Evolutionary conservation across 2,888 invertebrate species (phyloP).

Genomic region (Nineta flava): DNA sequence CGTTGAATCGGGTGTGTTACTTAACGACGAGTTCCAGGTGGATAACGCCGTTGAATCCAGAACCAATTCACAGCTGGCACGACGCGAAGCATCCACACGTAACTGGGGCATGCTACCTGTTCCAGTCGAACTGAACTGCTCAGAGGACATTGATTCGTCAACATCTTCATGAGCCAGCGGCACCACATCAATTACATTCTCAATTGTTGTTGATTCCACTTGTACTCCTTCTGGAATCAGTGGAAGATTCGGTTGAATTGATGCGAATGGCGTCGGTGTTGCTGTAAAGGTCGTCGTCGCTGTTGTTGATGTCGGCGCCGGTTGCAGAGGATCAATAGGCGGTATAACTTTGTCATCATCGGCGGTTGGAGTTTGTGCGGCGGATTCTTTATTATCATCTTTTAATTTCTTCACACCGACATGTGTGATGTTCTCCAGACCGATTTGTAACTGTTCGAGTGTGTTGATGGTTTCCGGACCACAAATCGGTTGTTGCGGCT

Average conservation of each 20-base stretch:
- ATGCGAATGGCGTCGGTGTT: conserved; percentile 13
- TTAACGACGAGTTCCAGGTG: conserved; percentile 3
- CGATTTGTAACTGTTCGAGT: conserved; percentile 38
- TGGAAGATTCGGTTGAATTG: conserved; percentile 13
- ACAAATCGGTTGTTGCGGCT: conserved; percentile 23
- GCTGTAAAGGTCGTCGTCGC: conserved; percentile 16
- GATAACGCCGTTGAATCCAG: conserved; percentile 6
- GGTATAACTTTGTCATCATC: conserved; percentile 7
- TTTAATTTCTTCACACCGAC: conserved; percentile 24
- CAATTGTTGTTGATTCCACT: conserved; percentile 3
- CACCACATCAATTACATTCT: neutral
- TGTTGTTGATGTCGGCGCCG: neutral
- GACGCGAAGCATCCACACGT: neutral
- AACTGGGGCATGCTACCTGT: neutral
- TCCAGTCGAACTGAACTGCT: neutral
- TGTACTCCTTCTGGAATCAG: conserved; percentile 6
- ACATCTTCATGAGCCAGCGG: conserved; percentile 4
- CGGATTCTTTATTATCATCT: conserved; percentile 16
- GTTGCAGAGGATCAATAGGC: conserved; percentile 13
- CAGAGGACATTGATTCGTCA: conserved; percentile 5
- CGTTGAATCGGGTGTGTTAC: conserved; percentile 6
- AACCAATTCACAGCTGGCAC: conserved; percentile 5
- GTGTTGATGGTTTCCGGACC: conserved; percentile 35
- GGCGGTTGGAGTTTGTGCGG: conserved; percentile 9
- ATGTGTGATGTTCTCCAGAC: conserved; percentile 37